Base-by-base conservation (phyloP, 1,140 invertebrate species). In the Macrotrachela quadricornifera region DNA sequence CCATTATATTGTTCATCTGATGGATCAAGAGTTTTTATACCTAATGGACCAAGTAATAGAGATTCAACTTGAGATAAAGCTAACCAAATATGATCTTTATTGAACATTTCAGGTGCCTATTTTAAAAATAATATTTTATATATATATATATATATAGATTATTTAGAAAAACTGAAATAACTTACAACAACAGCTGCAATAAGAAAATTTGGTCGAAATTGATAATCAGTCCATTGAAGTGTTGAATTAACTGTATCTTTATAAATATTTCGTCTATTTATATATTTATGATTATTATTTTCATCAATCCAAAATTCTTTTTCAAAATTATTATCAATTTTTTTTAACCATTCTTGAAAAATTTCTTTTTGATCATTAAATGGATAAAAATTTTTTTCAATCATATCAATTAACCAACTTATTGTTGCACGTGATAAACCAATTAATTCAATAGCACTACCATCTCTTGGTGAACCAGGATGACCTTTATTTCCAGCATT, bases 21-120 rank as follows among this genome's bases (percentile, higher is more conserved):
- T 17, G 87, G 82, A 73, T 96, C 91, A 40, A 99, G 72, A 1
- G 92, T 99, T 71, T 85, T 90, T 76, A 97, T 83, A 41, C 92
- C 92, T 18, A 97, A 71, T 13, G 87, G 86, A 1, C 87, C 87
- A n/a, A 91, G 65, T 12, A 99, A 71, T 58, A 81, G 64, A 52
- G 81, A 71, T 66, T 83, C 77, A 1, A 76, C 78, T 57, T 76
- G 73, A 59, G 80, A 74, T 39, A 99, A 67, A 1, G 90, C 87
- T 48, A 68, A 71, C 80, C 83, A 83, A 0, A 88, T 90, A 69
- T 85, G 78, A 46, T 78, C 65, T 1, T 80, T 76, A 59, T 81
- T 75, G 64, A 96, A 88, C 40, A 97, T 64, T 55, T 92, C 83
- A 1, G 91, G 88, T 39, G 12, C 16, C 17, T 12, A 18, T n/a